A percentile compares a stretch with the other conserved stretches of the same genome.
phyloP scores from a whole-genome alignment of 2,797 vertebrate species.

The Pyrocephalus nanus region DNA sequence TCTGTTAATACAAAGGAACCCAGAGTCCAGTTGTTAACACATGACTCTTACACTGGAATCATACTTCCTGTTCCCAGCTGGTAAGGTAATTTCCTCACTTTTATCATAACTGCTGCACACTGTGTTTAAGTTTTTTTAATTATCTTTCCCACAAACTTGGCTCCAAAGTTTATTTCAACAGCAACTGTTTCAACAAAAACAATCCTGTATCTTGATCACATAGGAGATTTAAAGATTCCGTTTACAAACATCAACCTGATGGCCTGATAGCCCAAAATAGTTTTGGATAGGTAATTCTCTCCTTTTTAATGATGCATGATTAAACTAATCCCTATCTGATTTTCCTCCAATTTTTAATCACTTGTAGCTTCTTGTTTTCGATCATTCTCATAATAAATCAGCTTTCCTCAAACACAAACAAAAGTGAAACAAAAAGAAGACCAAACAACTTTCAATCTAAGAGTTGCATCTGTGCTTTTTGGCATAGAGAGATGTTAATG shows the following conservation, averaged over 20 bases:
- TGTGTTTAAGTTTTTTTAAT: background rate
- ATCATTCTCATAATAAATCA: background rate
- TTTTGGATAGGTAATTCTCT: background rate
- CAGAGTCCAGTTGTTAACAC: background rate
- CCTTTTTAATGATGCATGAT: background rate
- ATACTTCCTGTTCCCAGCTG: constrained; percentile 55
- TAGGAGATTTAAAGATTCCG: background rate
- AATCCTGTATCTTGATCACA: background rate
- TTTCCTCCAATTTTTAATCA: background rate
- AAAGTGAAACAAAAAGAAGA: background rate
- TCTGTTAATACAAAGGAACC: constrained; percentile 47
- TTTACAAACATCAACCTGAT: background rate
- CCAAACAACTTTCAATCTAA: background rate
- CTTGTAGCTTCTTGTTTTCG: background rate
- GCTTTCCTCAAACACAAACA: background rate
- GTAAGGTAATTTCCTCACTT: constrained; percentile 46
- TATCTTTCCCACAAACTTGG: constrained; percentile 15
- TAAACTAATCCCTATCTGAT: background rate
- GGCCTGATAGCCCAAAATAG: background rate
- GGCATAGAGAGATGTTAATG: background rate
- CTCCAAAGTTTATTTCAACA: constrained; percentile 24
- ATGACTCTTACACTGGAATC: background rate
- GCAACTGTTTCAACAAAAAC: constrained; percentile 32
- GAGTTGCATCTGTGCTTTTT: background rate
- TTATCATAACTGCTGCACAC: constrained; percentile 22